Evolutionary conservation across 2,888 invertebrate genomes (phyloP), one percentile per base, ranked within the genome.

Genomic region (Limnephilus marmoratus): DNA sequence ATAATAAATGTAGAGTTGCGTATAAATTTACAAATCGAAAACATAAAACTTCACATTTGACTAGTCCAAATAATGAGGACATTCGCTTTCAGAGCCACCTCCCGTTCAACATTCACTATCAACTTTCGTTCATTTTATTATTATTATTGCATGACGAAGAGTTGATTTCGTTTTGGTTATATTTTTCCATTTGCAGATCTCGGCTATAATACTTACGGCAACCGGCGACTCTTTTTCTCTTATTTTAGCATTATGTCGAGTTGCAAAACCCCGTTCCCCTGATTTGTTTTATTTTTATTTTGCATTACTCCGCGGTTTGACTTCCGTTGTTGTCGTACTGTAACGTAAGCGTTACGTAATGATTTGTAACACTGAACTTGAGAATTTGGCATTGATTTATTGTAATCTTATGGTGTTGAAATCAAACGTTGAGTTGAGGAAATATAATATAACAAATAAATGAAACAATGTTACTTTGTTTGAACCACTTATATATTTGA

Each of bases 81-180:
- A 37, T 83, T 83, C 83, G 83, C 83, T 83, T 83, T 83, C 83
- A 37, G 15, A 34, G 83, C 24, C 83, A 12, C 83, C 83, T 83
- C n/a, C 68, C 68, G n/a, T 37, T 34, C 83, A 37, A 37, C 83
- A n/a, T 83, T 37, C 83, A 24, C 83, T 3, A 41, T 41, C 34
- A 41, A 83, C 83, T 83, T 83, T 83, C 83, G 5, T 83, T 41
- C 24, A n/a, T 68, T 37, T 41, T 24, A 83, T 83, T 83, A 83
- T 83, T 13, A n/a, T 83, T 24, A 41, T 83, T 83, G 37, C 83
- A 37, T 37, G 83, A 83, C 37, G 18, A 83, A 11, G 24, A 83
- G 68, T 68, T 68, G 68, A 68, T n/a, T 68, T 68, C n/a, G 24
- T 68, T 68, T 68, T 83, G 41, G 83, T 83, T 83, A 37, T 83